These are phyloP conservation scores for Mus musculus DNA, from an alignment of 2,113 vertebrate species.

Conservation along the genomic window DNA sequence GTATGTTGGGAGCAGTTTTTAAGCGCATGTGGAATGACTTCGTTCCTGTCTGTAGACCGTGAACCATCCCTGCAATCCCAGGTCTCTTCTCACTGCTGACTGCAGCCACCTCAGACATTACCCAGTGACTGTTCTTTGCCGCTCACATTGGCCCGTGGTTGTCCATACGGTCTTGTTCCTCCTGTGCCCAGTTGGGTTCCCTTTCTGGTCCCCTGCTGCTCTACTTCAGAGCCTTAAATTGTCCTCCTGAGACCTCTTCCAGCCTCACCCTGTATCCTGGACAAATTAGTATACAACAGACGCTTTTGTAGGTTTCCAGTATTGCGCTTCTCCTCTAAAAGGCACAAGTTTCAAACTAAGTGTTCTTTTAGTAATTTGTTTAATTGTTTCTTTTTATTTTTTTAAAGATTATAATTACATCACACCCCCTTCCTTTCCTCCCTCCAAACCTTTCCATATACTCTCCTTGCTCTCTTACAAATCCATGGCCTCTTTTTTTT, in stretches of 20 bases:
- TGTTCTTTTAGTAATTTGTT: background rate
- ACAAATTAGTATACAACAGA: background rate
- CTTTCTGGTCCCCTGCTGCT: background rate
- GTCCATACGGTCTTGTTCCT: background rate
- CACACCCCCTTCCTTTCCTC: background rate
- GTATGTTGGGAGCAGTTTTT: background rate
- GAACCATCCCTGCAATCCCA: rapidly evolving
- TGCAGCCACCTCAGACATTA: too few relatives aligned
- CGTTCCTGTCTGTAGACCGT: background rate
- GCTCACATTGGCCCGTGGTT: rapidly evolving
- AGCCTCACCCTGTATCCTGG: too few relatives aligned
- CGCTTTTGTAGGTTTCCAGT: background rate
- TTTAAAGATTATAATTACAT: background rate
- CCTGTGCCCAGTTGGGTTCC: too few relatives aligned
- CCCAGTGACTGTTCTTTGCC: rapidly evolving
- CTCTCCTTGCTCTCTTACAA: background rate
- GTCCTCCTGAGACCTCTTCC: background rate
- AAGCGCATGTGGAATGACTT: rapidly evolving
- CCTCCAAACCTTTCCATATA: background rate
- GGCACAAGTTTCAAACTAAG: background rate
- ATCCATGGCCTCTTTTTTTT: background rate
- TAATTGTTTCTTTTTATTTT: background rate
- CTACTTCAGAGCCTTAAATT: background rate
- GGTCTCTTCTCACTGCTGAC: background rate
- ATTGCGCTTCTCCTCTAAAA: too few relatives aligned